phyloP scores from a whole-genome alignment of 2,113 vertebrate genomes.

The Gymnocephalus cernua region DNA sequence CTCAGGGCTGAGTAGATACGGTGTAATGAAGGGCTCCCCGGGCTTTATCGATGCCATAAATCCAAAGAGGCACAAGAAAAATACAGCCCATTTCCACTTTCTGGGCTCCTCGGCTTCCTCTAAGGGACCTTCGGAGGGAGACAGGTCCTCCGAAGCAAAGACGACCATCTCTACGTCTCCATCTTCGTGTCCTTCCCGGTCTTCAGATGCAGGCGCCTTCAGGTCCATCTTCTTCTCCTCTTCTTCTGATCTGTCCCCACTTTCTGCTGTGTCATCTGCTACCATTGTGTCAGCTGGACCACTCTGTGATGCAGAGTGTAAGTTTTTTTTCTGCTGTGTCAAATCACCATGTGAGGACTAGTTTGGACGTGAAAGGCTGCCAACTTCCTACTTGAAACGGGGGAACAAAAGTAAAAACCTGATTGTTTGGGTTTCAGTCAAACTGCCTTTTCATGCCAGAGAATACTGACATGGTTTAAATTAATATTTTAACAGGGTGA shows the following conservation, averaged over 20 bases:
- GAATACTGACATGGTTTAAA: background rate
- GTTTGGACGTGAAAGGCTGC: background rate
- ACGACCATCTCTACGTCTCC: slow-evolving; percentile 23
- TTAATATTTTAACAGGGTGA: background rate
- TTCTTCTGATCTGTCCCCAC: background rate
- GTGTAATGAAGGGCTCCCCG: slow-evolving; percentile 91
- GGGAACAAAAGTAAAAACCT: background rate
- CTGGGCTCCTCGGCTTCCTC: slow-evolving; percentile 15
- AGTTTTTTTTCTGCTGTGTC: slow-evolving; percentile 4
- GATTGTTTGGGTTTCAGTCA: background rate
- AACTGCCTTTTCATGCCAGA: slow-evolving; percentile 1
- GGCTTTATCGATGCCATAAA: slow-evolving; percentile 90
- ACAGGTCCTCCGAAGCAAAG: background rate
- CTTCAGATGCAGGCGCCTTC: slow-evolving; percentile 21
- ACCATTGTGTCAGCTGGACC: slow-evolving; percentile 49
- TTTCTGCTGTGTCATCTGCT: background rate
- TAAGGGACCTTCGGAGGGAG: slow-evolving; percentile 1
- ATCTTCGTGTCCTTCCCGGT: background rate
- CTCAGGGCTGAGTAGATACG: slow-evolving; percentile 84
- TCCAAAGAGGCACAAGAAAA: slow-evolving; percentile 90
- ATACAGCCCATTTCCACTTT: slow-evolving; percentile 83
- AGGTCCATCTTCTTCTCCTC: slow-evolving; percentile 34
- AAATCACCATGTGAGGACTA: slow-evolving; percentile 38
- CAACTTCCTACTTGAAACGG: background rate
- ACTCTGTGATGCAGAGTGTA: slow-evolving; percentile 10